Conservation (phyloP, 2,888 invertebrate species). For the Rhopalosiphum nymphaeae region DNA sequence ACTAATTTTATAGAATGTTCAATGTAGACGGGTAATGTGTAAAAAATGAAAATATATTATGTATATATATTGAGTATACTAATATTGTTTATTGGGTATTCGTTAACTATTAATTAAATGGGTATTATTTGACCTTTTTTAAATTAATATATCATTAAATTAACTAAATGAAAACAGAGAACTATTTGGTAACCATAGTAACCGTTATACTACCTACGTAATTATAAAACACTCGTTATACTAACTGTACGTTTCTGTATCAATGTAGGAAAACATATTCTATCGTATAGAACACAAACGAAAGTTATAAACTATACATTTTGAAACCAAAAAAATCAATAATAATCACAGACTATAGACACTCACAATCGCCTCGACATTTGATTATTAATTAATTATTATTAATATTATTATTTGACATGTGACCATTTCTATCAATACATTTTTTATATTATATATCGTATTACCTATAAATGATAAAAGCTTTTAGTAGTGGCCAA, state of each 20-base stretch:
- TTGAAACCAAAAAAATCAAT: background rate
- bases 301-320: background rate
- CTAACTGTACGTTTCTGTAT: background rate
- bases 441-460: background rate
- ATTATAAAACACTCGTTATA: background rate
- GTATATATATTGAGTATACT: background rate
- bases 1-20: background rate
- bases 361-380: background rate
- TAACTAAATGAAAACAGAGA: background rate
- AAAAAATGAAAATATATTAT: background rate
- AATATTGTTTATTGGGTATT: background rate
- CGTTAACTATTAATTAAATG: background rate
- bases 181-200: background rate
- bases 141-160: background rate
- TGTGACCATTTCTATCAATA: background rate
- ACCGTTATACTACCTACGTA: background rate
- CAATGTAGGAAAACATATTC: background rate
- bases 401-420: no score
- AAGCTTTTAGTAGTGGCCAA: background rate
- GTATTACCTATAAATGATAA: background rate
- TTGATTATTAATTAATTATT: background rate
- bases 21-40: background rate
- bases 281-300: background rate
- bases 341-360: background rate
- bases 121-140: background rate